Evolutionary conservation across 2,113 vertebrate genomes (phyloP), one percentile per base, ranked within the genome.

Genomic region (Eudyptes chrysolophus): DNA sequence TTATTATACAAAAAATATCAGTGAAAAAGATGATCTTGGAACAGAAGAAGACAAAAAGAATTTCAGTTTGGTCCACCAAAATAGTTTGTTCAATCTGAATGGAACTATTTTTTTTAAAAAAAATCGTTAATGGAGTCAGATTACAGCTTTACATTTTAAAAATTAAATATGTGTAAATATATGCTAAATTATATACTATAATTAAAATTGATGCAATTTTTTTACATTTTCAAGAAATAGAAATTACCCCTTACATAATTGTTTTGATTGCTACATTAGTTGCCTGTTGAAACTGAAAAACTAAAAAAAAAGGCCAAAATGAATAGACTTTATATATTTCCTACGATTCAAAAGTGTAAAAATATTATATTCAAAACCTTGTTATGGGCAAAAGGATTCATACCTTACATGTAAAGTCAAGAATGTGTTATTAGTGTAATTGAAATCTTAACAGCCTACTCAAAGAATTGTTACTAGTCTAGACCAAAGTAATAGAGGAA

Each of bases 141-240:
- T 16, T 72, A 40, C 2, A 77, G 21, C 42, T 68, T 80, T 89
- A 40, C 3, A 9, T 71, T 76, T 57, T 13, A 13, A 40, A 87
- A 83, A 13, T 26, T 9, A 72, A 64, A 61, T 61, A 36, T 12
- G 55, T 74, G 11, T 3, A 51, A 40, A 60, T 42, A 58, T 36
- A 51, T 9, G 2, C 16, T 51, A 55, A 61, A 36, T 32, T 32
- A 51, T 27, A 46, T 4, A 15, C 13, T 46, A 10, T 40, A 55
- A 42, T 38, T 46, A 26, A 80, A 92, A 84, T 17, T 49, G 1
- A 38, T 57, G 2, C 1, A n/a, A 61, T 88, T 90, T 74, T 96
- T 66, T 74, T 95, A 90, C 92, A 90, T 97, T 97, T 93, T 85
- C 75, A 90, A 95, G 70, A 92, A 92, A 97, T 44, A 89, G 68